Evolutionary conservation across 2,113 vertebrate genomes (phyloP), one percentile per base, ranked within the genome.

Genomic region (Miniopterus natalensis): DNA sequence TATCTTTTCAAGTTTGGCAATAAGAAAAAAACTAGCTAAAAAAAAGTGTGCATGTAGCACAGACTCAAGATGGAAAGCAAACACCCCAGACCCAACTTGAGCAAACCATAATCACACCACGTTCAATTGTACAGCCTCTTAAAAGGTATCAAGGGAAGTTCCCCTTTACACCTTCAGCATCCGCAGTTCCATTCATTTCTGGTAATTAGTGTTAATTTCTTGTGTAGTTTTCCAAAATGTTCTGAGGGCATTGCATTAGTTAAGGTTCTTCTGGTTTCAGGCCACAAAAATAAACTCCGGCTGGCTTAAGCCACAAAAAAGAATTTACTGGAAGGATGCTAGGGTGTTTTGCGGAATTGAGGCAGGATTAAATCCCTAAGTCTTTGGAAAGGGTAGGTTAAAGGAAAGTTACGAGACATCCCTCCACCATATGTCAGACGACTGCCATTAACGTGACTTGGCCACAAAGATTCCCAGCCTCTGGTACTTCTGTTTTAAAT

Each of bases 321-420:
- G 66, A 95, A 90, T 75, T 94, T 87, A 94, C 93, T 97, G 88
- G 91, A 92, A 96, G 47, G 88, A 90, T 51, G 42, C 31, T 90
- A 42, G 57, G 80, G n/a, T 84, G 71, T 95, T 96, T 92, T 85
- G 36, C 9, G n/a, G 91, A 95, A 92, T 0, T 42, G 49, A 92
- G 71, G 59, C 40, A 90, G 70, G 29, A 79, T 89, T 95, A 89
- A 84, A 86, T 21, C 51, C 61, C 51, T 63, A 65, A 59, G n/a
- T 92, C 63, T 94, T 97, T 84, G 80, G 80, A 95, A 92, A 87
- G 84, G 8, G 15, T 61, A 75, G 66, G 51, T 21, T 71, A 89
- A 92, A 87, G 51, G 81, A 90, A 95, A 68, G 59, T 87, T 80
- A 47, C 1, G 1, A 93, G 85, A 61, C 71, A 71, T 89, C 79